These are phyloP conservation scores for Rhinoderma darwinii DNA, from an alignment of 2,113 vertebrate species.

Conservation along the genomic window DNA sequence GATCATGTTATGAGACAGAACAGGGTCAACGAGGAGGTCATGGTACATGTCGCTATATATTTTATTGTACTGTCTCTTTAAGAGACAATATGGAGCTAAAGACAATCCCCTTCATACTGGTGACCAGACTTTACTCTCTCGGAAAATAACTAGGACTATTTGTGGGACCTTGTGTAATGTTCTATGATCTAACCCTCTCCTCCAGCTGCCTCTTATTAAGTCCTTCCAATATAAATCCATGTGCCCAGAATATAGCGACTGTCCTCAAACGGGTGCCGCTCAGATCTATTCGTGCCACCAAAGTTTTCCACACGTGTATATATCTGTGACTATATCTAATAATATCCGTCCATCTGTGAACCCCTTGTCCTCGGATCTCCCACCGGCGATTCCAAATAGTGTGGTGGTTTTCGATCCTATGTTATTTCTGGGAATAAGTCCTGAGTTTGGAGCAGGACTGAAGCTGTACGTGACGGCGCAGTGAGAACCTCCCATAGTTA, in stretches of 20 bases:
- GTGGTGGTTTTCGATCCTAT: not conserved
- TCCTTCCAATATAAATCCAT: not conserved
- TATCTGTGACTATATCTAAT: constrained; percentile 2
- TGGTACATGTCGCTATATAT: not conserved
- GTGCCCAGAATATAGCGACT: constrained; percentile 17
- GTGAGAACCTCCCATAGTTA: too few relatives aligned
- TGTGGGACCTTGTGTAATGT: not conserved
- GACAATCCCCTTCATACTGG: not conserved
- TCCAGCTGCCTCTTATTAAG: constrained; percentile 27
- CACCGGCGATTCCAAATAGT: constrained; percentile 6
- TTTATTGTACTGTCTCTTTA: not conserved
- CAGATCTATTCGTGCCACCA: not conserved
- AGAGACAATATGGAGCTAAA: not conserved
- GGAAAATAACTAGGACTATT: not conserved
- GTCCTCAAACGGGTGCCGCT: not conserved
- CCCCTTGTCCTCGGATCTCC: constrained; percentile 13
- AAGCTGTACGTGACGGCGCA: not conserved
- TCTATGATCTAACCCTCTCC: not conserved
- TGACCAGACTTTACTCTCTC: not conserved
- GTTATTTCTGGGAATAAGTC: not conserved
- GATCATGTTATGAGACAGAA: not conserved
- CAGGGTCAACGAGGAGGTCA: not conserved
- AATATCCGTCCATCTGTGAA: constrained; percentile 41
- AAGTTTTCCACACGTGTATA: not conserved
- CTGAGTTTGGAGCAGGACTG: not conserved